These are phyloP conservation scores for Trissolcus basalis DNA, from an alignment of 1,140 invertebrate genomes.

Conservation along the genomic window DNA sequence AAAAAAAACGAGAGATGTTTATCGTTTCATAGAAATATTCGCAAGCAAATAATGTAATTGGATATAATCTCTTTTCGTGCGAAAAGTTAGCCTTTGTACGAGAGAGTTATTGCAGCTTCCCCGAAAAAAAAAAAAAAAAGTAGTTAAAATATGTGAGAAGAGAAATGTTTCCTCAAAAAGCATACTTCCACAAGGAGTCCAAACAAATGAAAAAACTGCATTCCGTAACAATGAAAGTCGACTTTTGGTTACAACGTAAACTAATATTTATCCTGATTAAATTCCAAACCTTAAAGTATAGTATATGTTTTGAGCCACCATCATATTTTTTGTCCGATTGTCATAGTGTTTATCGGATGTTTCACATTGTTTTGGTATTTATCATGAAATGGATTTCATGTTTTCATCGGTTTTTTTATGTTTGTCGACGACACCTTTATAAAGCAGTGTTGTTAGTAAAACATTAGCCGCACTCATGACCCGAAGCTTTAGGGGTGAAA, in stretches of 20 bases:
- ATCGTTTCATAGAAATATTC: conserved; percentile 3
- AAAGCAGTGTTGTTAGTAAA: neutral
- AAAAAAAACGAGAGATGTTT: neutral
- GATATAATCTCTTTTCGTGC: conserved; percentile 3
- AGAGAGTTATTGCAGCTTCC: conserved; percentile 2
- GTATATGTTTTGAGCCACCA: too few relatives aligned
- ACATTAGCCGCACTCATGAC: neutral
- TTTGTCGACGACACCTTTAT: too few relatives aligned
- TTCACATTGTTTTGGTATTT: too few relatives aligned
- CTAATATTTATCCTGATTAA: neutral
- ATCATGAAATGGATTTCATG: too few relatives aligned
- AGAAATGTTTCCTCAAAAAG: conserved; percentile 6
- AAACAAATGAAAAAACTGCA: neutral
- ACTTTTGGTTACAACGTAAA: neutral
- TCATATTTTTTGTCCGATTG: too few relatives aligned
- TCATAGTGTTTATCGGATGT: too few relatives aligned
- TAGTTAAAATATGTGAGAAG: conserved; percentile 4
- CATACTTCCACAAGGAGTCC: neutral
- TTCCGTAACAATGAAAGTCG: neutral
- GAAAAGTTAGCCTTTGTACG: neutral
- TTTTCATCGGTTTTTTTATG: too few relatives aligned
- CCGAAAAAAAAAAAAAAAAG: neutral
- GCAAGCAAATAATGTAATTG: conserved; percentile 3
- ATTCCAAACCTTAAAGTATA: too few relatives aligned
- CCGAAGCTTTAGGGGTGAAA: neutral